Evolutionary conservation across 2,797 vertebrate genomes (phyloP).

Genomic region (Phyllotis vaccarum): DNA sequence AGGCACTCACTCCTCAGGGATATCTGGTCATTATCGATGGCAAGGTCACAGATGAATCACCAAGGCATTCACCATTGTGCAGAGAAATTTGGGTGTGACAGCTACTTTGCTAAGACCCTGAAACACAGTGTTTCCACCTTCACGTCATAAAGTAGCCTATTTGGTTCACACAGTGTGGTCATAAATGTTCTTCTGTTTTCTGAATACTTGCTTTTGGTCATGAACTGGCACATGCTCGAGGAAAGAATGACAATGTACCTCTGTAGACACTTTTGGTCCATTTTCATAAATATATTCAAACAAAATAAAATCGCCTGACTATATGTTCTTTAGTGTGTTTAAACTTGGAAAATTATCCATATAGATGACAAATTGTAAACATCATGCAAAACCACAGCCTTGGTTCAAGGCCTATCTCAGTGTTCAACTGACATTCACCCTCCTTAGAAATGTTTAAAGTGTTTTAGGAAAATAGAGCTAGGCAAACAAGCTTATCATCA

Average conservation of each 20-base stretch:
- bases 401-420: slow-evolving; percentile 80
- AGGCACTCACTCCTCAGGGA: slow-evolving; percentile 64
- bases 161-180: slow-evolving; percentile 79
- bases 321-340: slow-evolving; percentile 81
- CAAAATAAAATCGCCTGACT: slow-evolving; percentile 80
- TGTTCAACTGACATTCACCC: slow-evolving; percentile 73
- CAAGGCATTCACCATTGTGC: slow-evolving; percentile 62
- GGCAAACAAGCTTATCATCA: slow-evolving; percentile 88
- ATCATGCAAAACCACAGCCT: slow-evolving; percentile 76
- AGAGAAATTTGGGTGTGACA: slow-evolving; percentile 77
- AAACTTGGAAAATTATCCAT: slow-evolving; percentile 82
- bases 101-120: slow-evolving; percentile 77
- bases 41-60: slow-evolving; percentile 78
- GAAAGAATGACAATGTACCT: slow-evolving; percentile 82
- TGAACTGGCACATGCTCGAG: slow-evolving; percentile 82
- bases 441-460: slow-evolving; percentile 84
- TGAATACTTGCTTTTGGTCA: slow-evolving; percentile 83
- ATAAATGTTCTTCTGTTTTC: slow-evolving; percentile 78
- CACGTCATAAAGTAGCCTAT: slow-evolving; percentile 76
- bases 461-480: slow-evolving; percentile 86
- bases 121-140: slow-evolving; percentile 83
- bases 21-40: slow-evolving; percentile 72
- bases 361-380: slow-evolving; percentile 83
- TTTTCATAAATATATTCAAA: slow-evolving; percentile 85
- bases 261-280: slow-evolving; percentile 79